Conservation (phyloP, 2,797 vertebrate species). For the Sebastes glaucus region DNA sequence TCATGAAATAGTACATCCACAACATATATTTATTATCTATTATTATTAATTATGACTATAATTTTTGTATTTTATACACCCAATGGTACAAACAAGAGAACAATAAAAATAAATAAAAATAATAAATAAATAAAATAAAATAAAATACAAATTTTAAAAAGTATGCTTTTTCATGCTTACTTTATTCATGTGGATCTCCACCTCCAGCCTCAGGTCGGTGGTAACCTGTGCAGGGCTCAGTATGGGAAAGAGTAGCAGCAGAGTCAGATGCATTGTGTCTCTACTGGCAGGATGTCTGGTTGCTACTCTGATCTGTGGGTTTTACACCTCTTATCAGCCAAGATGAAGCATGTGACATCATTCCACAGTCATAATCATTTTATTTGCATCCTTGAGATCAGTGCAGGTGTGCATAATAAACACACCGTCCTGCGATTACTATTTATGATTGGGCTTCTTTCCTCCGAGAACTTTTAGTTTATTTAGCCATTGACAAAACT, state of each 20-base stretch:
- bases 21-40: too few species aligned
- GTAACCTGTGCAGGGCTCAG: neutral
- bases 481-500: neutral
- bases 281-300: neutral
- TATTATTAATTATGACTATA: too few species aligned
- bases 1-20: too few species aligned
- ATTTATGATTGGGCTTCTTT: neutral
- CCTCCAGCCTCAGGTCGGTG: neutral
- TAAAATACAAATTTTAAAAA: too few species aligned
- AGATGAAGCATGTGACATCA: neutral
- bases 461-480: neutral
- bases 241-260: neutral
- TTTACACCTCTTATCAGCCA: neutral
- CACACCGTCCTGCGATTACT: neutral
- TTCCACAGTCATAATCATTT: neutral
- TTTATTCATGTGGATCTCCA: neutral
- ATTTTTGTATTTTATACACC: neutral
- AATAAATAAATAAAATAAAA: neutral
- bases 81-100: neutral
- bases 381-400: slow-evolving; percentile 22
- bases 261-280: neutral
- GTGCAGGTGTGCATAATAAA: slow-evolving; percentile 10
- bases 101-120: rapidly evolving
- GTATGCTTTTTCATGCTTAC: neutral
- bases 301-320: neutral